Evolutionary conservation across 2,888 invertebrate species (phyloP).

Genomic region (Andrena hattorfiana): DNA sequence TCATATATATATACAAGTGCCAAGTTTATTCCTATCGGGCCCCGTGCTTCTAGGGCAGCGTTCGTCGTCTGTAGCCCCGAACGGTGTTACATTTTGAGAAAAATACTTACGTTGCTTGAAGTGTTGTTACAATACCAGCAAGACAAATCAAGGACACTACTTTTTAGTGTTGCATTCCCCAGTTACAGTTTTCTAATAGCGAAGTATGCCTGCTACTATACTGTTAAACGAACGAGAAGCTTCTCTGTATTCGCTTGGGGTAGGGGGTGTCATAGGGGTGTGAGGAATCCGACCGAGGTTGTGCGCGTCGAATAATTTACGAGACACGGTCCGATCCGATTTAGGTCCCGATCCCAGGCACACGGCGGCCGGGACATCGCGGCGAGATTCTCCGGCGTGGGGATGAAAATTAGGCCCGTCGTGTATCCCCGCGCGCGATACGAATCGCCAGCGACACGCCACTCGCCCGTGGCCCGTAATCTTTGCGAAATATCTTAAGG

Average conservation of each 20-base stretch:
- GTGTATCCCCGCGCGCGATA: conserved; percentile 56
- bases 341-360: conserved; percentile 73
- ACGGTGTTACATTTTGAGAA: too few relatives aligned
- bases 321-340: conserved; percentile 72
- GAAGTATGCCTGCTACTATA: too few relatives aligned
- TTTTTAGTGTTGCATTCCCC: too few relatives aligned
- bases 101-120: too few relatives aligned
- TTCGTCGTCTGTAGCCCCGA: too few relatives aligned
- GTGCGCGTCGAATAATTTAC: conserved; percentile 75
- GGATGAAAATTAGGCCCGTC: conserved; percentile 70
- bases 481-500: conserved; percentile 58
- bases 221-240: conserved; percentile 2
- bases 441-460: conserved; percentile 76
- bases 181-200: too few relatives aligned
- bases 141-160: too few relatives aligned
- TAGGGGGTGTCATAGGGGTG: background rate
- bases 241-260: background rate
- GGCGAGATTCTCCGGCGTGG: conserved; percentile 64
- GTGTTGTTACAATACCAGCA: too few relatives aligned
- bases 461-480: conserved; percentile 71
- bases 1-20: too few relatives aligned
- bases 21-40: too few relatives aligned
- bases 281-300: conserved; percentile 37
- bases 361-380: conserved; percentile 55
- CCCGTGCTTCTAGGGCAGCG: too few relatives aligned